Evolutionary conservation across 2,797 vertebrate species (phyloP).

Genomic region (Danionella dracula): DNA sequence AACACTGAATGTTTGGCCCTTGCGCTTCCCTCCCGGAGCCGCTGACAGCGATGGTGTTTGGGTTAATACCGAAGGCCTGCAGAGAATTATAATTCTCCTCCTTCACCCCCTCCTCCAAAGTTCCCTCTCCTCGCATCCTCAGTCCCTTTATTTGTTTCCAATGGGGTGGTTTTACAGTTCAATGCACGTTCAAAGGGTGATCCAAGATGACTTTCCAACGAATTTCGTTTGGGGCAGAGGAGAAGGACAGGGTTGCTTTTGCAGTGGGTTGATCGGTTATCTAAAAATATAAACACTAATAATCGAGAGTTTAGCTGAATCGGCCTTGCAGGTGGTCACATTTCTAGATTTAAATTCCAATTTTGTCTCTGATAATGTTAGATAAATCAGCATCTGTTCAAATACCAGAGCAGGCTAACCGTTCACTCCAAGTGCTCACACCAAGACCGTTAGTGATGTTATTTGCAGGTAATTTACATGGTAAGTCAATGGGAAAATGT

Average conservation of each 20-base stretch:
- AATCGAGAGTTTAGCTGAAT: too few species aligned
- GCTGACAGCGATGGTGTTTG: constrained; percentile 80
- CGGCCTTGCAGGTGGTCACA: too few species aligned
- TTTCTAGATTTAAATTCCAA: too few species aligned
- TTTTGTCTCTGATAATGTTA: too few species aligned
- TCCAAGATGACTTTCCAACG: constrained; percentile 81
- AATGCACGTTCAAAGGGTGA: constrained; percentile 81
- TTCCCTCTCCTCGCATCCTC: constrained; percentile 37
- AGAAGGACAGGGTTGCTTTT: constrained; percentile 50
- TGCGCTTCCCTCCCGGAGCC: constrained; percentile 72
- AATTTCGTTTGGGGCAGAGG: constrained; percentile 67
- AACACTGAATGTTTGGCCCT: constrained; percentile 79
- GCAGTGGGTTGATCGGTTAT: not conserved
- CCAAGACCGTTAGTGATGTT: too few species aligned
- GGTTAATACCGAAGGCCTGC: constrained; percentile 82
- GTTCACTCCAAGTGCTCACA: too few species aligned
- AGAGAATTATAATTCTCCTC: constrained; percentile 78
- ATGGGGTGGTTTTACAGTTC: constrained; percentile 81
- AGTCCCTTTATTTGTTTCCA: constrained; percentile 78
- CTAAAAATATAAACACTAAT: too few species aligned
- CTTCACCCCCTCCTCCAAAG: constrained; percentile 50
- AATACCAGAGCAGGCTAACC: too few species aligned
- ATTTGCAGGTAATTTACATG: too few species aligned
- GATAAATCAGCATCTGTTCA: too few species aligned
- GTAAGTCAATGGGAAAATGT: too few species aligned